A percentile compares a stretch with the other conserved stretches of the same genome.
Evolutionary conservation across 30 jellyfish, hydroid and myxozoan species (phyloP).

Genomic region (Cassiopea andromeda): DNA sequence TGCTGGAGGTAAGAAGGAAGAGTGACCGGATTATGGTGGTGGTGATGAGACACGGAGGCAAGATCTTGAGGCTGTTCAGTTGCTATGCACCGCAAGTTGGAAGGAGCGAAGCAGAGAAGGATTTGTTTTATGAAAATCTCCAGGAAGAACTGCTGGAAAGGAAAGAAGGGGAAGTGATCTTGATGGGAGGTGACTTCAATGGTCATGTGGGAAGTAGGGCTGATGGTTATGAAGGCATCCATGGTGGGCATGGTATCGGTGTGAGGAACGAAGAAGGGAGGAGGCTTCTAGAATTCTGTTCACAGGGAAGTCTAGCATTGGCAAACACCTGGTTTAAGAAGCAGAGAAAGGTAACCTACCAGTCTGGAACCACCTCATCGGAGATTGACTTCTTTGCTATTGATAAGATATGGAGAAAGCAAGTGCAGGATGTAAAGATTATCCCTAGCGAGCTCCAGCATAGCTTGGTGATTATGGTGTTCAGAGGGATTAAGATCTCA

Average conservation of each 20-base stretch:
- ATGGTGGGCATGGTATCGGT: slow-evolving; percentile 46
- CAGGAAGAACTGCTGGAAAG: neutral
- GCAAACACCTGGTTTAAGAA: slow-evolving; percentile 38
- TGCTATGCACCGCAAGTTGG: slow-evolving; percentile 45
- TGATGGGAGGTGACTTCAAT: slow-evolving; percentile 52
- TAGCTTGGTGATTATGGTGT: neutral
- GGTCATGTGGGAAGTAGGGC: slow-evolving; percentile 47
- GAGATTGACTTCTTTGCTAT: slow-evolving; percentile 34
- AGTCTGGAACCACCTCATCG: slow-evolving; percentile 13
- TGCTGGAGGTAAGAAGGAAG: slow-evolving; percentile 18
- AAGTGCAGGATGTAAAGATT: slow-evolving; percentile 14
- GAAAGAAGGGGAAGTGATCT: neutral
- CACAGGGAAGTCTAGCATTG: neutral
- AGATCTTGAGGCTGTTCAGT: neutral
- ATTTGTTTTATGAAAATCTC: neutral
- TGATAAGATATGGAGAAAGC: neutral
- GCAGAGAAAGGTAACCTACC: neutral
- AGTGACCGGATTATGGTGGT: slow-evolving; percentile 20
- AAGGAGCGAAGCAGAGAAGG: neutral
- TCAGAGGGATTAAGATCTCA: neutral
- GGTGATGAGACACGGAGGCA: neutral
- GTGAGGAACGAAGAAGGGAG: slow-evolving; percentile 29
- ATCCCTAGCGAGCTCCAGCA: slow-evolving; percentile 27
- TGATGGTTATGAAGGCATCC: slow-evolving; percentile 27
- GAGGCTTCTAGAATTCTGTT: slow-evolving; percentile 12